phyloP scores from a whole-genome alignment of 2,113 vertebrate genomes.

The Hyaena hyaena region DNA sequence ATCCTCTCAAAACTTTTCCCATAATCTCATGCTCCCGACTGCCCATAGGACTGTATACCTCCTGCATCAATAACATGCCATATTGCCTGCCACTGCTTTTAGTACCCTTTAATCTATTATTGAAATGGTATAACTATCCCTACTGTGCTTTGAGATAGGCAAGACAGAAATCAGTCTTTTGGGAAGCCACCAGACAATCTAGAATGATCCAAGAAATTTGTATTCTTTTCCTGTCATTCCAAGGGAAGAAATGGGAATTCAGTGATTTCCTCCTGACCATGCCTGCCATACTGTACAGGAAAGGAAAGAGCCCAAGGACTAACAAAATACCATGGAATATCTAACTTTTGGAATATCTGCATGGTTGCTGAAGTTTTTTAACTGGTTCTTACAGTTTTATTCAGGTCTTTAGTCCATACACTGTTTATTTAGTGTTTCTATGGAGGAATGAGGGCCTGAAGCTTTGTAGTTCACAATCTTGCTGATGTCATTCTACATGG shows the following conservation, averaged over 20 bases:
- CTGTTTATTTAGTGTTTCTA: not conserved
- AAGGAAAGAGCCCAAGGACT: not conserved
- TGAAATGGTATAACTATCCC: not conserved
- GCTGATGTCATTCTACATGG: not conserved
- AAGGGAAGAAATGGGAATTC: not conserved
- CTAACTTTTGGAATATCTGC: not conserved
- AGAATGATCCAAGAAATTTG: not conserved
- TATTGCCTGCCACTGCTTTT: not conserved
- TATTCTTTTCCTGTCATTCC: not conserved
- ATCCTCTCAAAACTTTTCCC: not conserved
- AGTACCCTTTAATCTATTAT: not conserved
- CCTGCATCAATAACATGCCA: not conserved
- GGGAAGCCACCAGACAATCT: not conserved
- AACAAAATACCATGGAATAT: not conserved
- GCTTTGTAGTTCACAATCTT: not conserved
- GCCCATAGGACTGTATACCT: not conserved
- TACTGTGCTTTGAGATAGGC: not conserved
- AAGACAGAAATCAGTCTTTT: not conserved
- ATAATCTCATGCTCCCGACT: not conserved
- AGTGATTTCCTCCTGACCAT: not conserved
- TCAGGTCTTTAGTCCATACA: not conserved
- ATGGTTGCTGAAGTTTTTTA: not conserved
- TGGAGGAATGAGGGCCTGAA: not conserved
- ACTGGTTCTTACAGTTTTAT: not conserved
- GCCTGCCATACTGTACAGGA: too few species aligned